Evolutionary conservation across 1,140 invertebrate genomes (phyloP).

Genomic region (Neoseiulus cucumeris): DNA sequence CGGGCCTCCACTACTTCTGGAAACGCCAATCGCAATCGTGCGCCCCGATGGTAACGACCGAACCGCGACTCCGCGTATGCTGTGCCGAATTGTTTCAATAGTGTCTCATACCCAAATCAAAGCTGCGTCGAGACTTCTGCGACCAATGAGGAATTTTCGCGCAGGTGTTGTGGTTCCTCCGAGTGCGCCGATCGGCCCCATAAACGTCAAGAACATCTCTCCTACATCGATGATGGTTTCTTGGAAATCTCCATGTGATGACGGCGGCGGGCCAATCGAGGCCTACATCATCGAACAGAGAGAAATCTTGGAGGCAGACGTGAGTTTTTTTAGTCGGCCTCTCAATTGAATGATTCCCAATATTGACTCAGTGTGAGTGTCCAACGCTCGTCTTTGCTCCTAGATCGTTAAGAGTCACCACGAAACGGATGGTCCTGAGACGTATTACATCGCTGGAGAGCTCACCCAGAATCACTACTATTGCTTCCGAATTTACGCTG

Average conservation of each 20-base stretch:
- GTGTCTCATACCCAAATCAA: too few species aligned
- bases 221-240: constrained; percentile 8
- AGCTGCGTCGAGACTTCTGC: too few species aligned
- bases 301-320: background rate
- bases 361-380: background rate
- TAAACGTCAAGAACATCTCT: background rate
- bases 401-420: constrained; percentile 9
- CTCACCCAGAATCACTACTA: constrained; percentile 26
- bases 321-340: background rate
- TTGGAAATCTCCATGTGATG: background rate
- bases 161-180: constrained; percentile 2
- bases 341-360: background rate
- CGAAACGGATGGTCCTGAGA: constrained; percentile 3
- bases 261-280: background rate
- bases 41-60: constrained; percentile 41
- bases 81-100: too few species aligned
- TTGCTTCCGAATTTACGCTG: constrained; percentile 38
- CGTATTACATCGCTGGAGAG: background rate
- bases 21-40: constrained; percentile 68
- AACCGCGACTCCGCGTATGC: too few species aligned
- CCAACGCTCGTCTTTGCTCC: background rate
- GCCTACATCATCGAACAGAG: constrained; percentile 7
- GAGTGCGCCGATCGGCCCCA: background rate
- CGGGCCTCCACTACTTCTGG: constrained; percentile 76
- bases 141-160: background rate